phyloP scores from a whole-genome alignment of 2,888 invertebrate species.

The Andrena marginata region DNA sequence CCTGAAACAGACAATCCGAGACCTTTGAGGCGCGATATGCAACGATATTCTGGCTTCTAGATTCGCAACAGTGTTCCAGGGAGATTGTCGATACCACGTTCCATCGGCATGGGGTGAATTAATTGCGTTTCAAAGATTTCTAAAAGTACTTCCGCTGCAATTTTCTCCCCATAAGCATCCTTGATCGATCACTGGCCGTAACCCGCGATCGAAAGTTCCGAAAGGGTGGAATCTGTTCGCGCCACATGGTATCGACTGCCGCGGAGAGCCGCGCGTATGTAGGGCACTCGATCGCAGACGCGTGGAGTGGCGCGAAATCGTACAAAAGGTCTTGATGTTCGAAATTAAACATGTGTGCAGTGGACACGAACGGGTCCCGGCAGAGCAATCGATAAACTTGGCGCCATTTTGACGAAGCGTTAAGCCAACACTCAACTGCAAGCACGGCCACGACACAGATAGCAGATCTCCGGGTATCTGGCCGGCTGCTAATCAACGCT shows the following conservation, averaged over 20 bases:
- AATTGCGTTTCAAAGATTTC: too few species aligned
- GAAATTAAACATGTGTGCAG: conserved; percentile 52
- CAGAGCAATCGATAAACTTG: conserved; percentile 51
- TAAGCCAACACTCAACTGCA: conserved; percentile 57
- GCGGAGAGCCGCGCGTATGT: not conserved
- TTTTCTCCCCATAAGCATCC: too few species aligned
- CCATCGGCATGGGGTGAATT: too few species aligned
- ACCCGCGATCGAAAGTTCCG: not conserved
- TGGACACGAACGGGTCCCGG: conserved; percentile 8
- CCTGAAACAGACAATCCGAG: too few species aligned
- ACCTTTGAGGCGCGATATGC: too few species aligned
- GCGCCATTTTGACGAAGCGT: conserved; percentile 69
- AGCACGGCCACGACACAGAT: conserved; percentile 59
- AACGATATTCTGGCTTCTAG: too few species aligned
- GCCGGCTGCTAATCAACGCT: conserved; percentile 80
- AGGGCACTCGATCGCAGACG: conserved; percentile 14
- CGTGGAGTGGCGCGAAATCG: conserved; percentile 36
- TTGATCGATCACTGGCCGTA: too few species aligned
- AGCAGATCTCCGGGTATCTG: conserved; percentile 69
- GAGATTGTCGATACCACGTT: too few species aligned
- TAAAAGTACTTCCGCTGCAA: too few species aligned
- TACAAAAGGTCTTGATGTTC: conserved; percentile 38
- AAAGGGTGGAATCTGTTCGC: not conserved
- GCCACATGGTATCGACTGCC: conserved; percentile 16
- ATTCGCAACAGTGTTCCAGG: too few species aligned